Evolutionary conservation across 2,888 invertebrate species (phyloP).

Genomic region (Trichogramma dendrolimi): DNA sequence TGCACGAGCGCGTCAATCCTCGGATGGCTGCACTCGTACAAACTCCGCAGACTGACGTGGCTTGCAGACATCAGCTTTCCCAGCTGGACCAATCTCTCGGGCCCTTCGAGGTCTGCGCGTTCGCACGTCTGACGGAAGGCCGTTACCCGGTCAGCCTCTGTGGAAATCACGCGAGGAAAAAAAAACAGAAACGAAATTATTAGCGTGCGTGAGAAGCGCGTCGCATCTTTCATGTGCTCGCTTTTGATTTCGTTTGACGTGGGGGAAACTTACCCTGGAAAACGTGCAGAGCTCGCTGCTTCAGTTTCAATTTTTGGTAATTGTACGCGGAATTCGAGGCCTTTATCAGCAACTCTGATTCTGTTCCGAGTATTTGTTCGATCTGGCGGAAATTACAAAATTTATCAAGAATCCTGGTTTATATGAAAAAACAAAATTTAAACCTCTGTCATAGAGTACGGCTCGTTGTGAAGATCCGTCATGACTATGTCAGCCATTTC

Average conservation of each 20-base stretch:
- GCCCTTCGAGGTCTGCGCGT: conserved; percentile 41
- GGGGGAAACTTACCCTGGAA: conserved; percentile 62
- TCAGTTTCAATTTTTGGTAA: conserved; percentile 65
- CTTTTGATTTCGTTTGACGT: not conserved
- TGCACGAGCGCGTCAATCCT: conserved; percentile 79
- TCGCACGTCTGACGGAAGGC: conserved; percentile 47
- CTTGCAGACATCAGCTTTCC: conserved; percentile 85
- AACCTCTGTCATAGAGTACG: conserved; percentile 70
- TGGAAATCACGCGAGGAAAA: conserved; percentile 1
- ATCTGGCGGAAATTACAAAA: conserved; percentile 41
- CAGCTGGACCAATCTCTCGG: conserved; percentile 57
- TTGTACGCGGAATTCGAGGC: conserved; percentile 54
- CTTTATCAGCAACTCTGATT: conserved; percentile 62
- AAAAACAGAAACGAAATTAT: not conserved
- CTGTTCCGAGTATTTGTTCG: conserved; percentile 57
- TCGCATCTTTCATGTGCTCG: not conserved
- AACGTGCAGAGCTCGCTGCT: conserved; percentile 86
- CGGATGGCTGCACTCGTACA: conserved; percentile 92
- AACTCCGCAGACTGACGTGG: conserved; percentile 76
- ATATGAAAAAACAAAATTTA: conserved; percentile 37
- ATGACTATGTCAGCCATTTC: conserved; percentile 70
- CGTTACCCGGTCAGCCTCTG: conserved; percentile 80
- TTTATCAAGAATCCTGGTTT: not conserved
- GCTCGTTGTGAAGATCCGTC: conserved; percentile 60
- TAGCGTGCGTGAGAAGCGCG: not conserved